Evolutionary conservation across 2,113 vertebrate species (phyloP), one percentile per base, ranked within the genome.

Genomic region (Origma solitaria): DNA sequence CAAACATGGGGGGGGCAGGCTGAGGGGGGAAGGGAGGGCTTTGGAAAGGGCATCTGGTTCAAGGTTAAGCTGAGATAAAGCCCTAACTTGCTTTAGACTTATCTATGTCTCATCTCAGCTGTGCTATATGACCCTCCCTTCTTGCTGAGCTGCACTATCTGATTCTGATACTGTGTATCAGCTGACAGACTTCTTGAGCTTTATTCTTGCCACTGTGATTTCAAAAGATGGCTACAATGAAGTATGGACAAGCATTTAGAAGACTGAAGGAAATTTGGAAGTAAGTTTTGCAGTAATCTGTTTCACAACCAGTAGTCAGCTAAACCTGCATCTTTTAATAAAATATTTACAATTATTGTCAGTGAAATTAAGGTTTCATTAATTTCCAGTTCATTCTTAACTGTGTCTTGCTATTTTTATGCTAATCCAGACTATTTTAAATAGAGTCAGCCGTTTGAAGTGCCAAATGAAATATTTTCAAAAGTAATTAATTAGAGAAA

Each of bases 61-160:
- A 92, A 96, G 92, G 95, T 95, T 87, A 94, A 84, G 45, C 57
- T 76, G 65, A 94, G 93, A 95, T 94, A 93, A 97, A 94, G 66
- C 75, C 40, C 8, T 86, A 91, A 90, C 88, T 95, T 94, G 62
- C 72, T 94, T 94, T 62, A 75, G 79, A 77, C 44, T 84, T 88
- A 94, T 95, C 92, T 82, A 22, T 81, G 66, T 89, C 73, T 94
- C 82, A 90, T 95, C 82, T 91, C 65, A 84, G 22, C 54, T 57
- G 49, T 31, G 50, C 0, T 30, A 84, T 82, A 94, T 2, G 61
- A 85, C 82, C 54, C 38, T 40, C 64, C 84, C 71, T 75, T 62
- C 89, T 92, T 50, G 76, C 70, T 80, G 68, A 92, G 90, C 65
- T 44, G 51, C 51, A 24, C 73, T 95, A 95, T 96, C 95, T 95